Conservation (phyloP, 64 coral and sea anemone species). For the Montipora efflorescens region DNA sequence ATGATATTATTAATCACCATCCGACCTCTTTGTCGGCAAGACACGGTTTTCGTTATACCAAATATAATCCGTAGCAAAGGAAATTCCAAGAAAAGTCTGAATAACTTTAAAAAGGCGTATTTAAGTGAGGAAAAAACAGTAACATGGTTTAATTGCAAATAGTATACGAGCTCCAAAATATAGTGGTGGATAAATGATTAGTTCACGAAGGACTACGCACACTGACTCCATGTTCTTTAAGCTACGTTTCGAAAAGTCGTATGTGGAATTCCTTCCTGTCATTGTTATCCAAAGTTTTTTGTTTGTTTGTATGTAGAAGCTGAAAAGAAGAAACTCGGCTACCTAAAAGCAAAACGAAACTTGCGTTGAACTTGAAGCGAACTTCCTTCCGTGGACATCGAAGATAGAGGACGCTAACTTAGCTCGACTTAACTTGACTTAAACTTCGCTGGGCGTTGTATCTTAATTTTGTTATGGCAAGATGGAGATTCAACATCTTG, state of each 20-base stretch:
- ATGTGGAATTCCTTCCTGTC: too few species aligned
- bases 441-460: not conserved
- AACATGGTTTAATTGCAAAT: too few species aligned
- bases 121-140: not conserved
- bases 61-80: not conserved
- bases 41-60: constrained; percentile 19
- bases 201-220: too few species aligned
- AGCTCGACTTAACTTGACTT: too few species aligned
- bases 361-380: not conserved
- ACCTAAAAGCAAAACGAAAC: too few species aligned
- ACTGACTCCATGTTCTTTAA: too few species aligned
- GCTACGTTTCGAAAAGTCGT: too few species aligned
- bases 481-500: not conserved
- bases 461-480: not conserved
- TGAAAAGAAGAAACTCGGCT: too few species aligned
- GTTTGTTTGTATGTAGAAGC: not conserved
- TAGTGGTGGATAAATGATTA: too few species aligned
- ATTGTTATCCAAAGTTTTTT: not conserved
- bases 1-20: constrained; percentile 14
- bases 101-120: constrained; percentile 4
- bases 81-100: not conserved
- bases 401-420: not conserved
- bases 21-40: constrained; percentile 37
- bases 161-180: too few species aligned
- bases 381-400: not conserved